Conservation (phyloP, 2,797 vertebrate genomes). For the Anabacerthia variegaticeps region DNA sequence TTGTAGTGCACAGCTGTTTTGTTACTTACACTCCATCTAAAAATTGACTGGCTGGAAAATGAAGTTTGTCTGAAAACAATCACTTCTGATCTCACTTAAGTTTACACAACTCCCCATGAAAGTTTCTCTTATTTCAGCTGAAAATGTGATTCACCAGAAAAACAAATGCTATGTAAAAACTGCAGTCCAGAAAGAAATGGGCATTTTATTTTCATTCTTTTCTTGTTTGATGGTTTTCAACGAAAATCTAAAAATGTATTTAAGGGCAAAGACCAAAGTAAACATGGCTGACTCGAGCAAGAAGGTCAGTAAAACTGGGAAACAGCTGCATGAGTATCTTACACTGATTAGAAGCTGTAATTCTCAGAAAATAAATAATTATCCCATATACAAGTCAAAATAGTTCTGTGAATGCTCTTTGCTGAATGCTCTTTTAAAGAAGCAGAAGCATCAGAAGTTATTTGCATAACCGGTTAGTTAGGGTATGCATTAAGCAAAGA, state of each 20-base stretch:
- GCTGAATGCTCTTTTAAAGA: background rate
- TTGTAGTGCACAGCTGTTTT: constrained; percentile 16
- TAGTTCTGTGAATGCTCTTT: background rate
- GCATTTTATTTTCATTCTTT: background rate
- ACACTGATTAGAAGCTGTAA: background rate
- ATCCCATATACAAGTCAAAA: background rate
- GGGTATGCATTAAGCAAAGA: background rate
- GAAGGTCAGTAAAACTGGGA: background rate
- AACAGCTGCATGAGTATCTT: background rate
- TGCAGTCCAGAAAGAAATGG: background rate
- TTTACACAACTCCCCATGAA: background rate
- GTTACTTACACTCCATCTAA: constrained; percentile 32
- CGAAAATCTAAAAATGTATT: background rate
- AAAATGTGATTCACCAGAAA: constrained; percentile 24
- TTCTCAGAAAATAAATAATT: background rate
- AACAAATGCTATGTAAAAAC: constrained; percentile 37
- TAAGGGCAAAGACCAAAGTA: background rate
- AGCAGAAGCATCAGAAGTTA: background rate
- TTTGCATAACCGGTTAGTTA: background rate
- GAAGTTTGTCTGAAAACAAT: constrained; percentile 62
- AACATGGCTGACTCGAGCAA: background rate
- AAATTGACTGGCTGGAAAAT: constrained; percentile 59
- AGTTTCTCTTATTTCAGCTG: background rate
- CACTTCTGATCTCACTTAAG: constrained; percentile 38
- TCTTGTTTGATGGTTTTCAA: background rate